Evolutionary conservation across 2,797 vertebrate species (phyloP), one percentile per base, ranked within the genome.

Genomic region (Coccyzus lansbergi): DNA sequence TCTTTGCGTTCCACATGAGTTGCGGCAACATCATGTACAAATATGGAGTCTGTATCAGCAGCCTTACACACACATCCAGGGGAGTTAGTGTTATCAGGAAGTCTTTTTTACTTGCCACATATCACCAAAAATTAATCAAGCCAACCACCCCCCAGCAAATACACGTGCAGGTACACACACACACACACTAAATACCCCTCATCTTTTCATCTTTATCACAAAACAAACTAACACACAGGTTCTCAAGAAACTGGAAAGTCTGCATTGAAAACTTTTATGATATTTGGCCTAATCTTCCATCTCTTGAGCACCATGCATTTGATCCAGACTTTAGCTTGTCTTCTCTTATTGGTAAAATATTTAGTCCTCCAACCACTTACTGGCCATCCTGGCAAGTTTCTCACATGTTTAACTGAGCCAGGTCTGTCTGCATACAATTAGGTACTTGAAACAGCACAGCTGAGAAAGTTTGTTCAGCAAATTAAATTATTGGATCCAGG

Each of bases 401-500:
- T 86, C 8, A 1, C 16, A 59, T 25, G 46, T 90, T 76, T 64
- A 86, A 62, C 16, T 22, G 31, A 92, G 72, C 7, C n/a, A 81
- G 74, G 20, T 22, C 36, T 67, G 9, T 48, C 26, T 4, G 44
- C 40, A 34, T 22, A 19, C 2, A 86, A 42, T 22, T 83, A 53
- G 5, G 49, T 44, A 51, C 9, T 7, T 69, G 44, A 84, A 83
- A 76, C 10, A 85, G 18, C 0, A 0, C 7, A 25, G 6, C 26
- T 67, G 24, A 25, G 82, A 83, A 88, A 19, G 36, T 67, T 92
- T 79, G 36, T 68, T 89, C 70, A 86, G 76, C 33, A 91, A 95
- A 91, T 78, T 15, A 90, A 83, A 60, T 55, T 0, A 83, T n/a
- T n/a, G 40, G 46, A 79, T 33, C 10, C 71, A 76, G 60, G 53